These are phyloP conservation scores for Typhlomys cinereus DNA, from an alignment of 2,113 vertebrate species.

Conservation along the genomic window DNA sequence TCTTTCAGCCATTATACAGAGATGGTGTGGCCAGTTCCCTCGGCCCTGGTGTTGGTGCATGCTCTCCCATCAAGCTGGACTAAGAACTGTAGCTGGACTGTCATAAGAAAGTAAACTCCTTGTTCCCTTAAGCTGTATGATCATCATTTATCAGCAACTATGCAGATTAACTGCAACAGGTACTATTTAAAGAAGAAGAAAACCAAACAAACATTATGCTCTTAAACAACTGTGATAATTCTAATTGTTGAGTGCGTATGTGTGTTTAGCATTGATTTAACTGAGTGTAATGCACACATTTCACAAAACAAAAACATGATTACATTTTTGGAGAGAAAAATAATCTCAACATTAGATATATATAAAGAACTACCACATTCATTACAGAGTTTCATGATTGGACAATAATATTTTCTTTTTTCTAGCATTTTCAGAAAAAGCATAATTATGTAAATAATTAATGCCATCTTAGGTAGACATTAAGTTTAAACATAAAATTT, in stretches of 20 bases:
- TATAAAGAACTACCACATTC: background rate
- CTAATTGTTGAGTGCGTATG: background rate
- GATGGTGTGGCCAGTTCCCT: too few species aligned
- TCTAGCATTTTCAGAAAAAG: background rate
- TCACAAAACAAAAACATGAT: background rate
- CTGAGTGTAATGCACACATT: background rate
- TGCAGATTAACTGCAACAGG: too few species aligned
- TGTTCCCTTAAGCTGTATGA: too few species aligned
- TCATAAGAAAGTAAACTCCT: too few species aligned
- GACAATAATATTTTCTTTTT: background rate
- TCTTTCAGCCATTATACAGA: too few species aligned
- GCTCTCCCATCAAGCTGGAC: too few species aligned
- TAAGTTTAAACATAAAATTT: too few species aligned
- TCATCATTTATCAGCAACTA: too few species aligned
- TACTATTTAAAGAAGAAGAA: slow-evolving; percentile 2
- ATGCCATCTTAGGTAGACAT: background rate
- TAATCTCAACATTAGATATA: background rate
- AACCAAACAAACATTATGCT: background rate
- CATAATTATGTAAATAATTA: background rate
- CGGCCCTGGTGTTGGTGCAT: too few species aligned
- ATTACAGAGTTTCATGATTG: background rate
- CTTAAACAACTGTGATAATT: background rate
- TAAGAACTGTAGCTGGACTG: too few species aligned
- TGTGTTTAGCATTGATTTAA: background rate
- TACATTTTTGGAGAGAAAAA: slow-evolving; percentile 17